Evolutionary conservation across 2,797 vertebrate genomes (phyloP).

Genomic region (Microctenopoma lineatum): DNA sequence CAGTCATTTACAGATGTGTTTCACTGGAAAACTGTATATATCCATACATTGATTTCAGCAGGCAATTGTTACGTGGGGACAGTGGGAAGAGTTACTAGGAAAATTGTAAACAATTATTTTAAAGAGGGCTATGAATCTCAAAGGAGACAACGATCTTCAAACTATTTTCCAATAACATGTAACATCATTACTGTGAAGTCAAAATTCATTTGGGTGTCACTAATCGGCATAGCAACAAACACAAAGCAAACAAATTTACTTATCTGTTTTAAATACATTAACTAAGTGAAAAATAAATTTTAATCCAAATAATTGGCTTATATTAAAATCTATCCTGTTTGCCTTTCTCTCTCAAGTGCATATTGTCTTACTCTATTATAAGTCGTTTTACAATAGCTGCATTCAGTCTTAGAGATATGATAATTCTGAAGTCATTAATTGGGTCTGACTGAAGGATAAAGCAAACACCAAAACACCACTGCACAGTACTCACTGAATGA

Average conservation of each 20-base stretch:
- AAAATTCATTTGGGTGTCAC: constrained; percentile 4
- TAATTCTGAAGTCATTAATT: constrained; percentile 23
- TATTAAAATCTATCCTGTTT: background rate
- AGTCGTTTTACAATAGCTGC: background rate
- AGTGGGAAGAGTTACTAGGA: background rate
- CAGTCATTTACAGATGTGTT: background rate
- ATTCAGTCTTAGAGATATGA: constrained; percentile 11
- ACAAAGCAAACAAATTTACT: constrained; percentile 13
- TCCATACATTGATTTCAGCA: background rate
- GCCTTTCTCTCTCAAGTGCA: background rate
- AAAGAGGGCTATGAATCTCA: constrained; percentile 9
- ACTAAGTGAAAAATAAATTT: background rate
- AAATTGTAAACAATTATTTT: constrained; percentile 28
- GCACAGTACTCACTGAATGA: constrained; percentile 89
- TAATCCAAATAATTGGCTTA: constrained; percentile 3
- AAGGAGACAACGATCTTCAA: background rate
- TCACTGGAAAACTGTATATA: background rate
- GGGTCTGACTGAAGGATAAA: constrained; percentile 38
- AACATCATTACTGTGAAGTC: constrained; percentile 2
- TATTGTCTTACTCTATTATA: background rate
- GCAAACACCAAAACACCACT: constrained; percentile 22
- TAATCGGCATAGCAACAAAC: constrained; percentile 3
- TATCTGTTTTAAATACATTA: constrained; percentile 12
- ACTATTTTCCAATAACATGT: constrained; percentile 2
- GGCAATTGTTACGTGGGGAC: background rate